A percentile compares a stretch with the other conserved stretches of the same genome.
phyloP scores from a whole-genome alignment of 2,888 invertebrate species.

The Ornithoptera alexandrae region DNA sequence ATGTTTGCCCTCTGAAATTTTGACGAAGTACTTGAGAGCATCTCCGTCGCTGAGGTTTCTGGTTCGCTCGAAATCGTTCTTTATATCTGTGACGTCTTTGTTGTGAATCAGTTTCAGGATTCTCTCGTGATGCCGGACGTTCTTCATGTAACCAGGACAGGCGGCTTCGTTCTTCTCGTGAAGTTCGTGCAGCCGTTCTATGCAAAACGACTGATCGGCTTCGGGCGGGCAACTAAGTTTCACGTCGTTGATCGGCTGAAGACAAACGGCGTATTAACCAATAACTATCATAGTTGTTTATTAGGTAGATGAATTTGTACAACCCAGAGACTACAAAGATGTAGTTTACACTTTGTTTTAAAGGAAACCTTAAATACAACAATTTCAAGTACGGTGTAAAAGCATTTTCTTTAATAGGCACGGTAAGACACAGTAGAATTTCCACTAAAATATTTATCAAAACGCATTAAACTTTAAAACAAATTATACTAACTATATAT shows the following conservation, averaged over 20 bases:
- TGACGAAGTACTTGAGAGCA: neutral
- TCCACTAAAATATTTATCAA: no score
- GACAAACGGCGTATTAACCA: no score
- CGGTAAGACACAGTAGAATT: no score
- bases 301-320: no score
- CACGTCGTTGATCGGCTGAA: conserved; percentile 18
- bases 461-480: no score
- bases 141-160: conserved; percentile 6
- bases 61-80: neutral
- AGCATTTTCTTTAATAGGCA: no score
- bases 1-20: neutral
- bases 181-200: neutral
- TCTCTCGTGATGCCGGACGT: neutral
- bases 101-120: neutral
- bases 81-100: neutral
- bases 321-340: no score
- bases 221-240: conserved; percentile 10
- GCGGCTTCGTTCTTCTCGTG: conserved; percentile 2
- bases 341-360: no score
- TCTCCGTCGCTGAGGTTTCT: neutral
- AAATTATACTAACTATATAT: no score
- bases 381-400: no score
- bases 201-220: neutral
- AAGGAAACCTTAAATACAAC: no score
- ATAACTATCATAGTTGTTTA: no score